Evolutionary conservation across 2,113 vertebrate species (phyloP).

Genomic region (Scytalopus superciliaris): DNA sequence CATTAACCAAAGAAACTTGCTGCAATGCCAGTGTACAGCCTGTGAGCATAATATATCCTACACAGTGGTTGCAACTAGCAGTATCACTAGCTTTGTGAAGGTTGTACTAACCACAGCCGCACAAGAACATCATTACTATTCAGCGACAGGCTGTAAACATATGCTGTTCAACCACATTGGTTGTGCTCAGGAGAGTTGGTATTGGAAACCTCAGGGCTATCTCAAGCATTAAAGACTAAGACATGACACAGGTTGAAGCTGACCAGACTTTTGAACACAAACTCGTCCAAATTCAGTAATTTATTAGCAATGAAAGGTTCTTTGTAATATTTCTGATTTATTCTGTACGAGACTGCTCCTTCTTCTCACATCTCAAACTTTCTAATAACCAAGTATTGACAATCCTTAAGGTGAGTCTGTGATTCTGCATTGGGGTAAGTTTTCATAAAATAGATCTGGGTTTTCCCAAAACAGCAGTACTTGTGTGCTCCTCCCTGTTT

Average conservation of each 20-base stretch:
- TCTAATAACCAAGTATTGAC: not conserved
- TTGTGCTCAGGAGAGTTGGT: not conserved
- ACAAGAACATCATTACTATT: not conserved
- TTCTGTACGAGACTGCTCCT: not conserved
- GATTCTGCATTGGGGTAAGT: not conserved
- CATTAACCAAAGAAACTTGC: not conserved
- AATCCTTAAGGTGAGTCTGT: not conserved
- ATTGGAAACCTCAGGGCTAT: not conserved
- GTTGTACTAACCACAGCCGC: not conserved
- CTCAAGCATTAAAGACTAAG: not conserved
- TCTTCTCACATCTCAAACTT: not conserved
- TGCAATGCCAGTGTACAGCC: not conserved
- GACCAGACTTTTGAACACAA: not conserved
- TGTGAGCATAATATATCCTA: not conserved
- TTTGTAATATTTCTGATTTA: not conserved
- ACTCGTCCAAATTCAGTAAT: not conserved
- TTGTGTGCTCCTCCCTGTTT: not conserved
- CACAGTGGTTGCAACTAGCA: not conserved
- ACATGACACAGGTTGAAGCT: not conserved
- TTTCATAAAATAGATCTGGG: not conserved
- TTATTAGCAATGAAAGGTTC: not conserved
- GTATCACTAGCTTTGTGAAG: not conserved
- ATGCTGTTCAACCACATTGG: rapidly evolving
- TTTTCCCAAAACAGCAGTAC: not conserved
- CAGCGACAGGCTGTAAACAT: not conserved